Evolutionary conservation across 1,140 invertebrate genomes (phyloP).

Genomic region (Solenopsis invicta): DNA sequence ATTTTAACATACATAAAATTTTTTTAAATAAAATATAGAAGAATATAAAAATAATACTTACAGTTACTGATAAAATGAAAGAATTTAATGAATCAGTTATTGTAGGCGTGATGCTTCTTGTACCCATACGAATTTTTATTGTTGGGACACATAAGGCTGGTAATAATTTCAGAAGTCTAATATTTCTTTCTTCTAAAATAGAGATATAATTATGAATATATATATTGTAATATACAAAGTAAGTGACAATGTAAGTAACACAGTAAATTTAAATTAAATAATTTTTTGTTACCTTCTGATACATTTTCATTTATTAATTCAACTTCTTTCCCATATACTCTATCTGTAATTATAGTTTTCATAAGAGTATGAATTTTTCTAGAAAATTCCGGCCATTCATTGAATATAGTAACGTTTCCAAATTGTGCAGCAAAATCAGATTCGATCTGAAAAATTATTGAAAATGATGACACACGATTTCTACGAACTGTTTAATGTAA

Average conservation of each 20-base stretch:
- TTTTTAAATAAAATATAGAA: too few species aligned
- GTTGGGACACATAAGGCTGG: background rate
- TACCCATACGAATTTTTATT: background rate
- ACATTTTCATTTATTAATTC: background rate
- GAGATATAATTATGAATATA: background rate
- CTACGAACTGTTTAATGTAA: background rate
- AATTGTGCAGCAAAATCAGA: too few species aligned
- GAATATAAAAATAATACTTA: background rate
- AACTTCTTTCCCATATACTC: background rate
- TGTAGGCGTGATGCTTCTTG: background rate
- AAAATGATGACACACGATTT: background rate
- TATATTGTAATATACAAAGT: background rate
- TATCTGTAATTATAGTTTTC: background rate
- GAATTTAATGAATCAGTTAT: slow-evolving; percentile 5
- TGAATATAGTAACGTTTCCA: too few species aligned
- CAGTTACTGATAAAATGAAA: slow-evolving; percentile 8
- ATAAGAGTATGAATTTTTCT: background rate
- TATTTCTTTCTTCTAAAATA: background rate
- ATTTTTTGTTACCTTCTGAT: background rate
- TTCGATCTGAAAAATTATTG: background rate
- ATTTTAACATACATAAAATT: too few species aligned
- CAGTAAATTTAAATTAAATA: background rate
- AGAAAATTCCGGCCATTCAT: too few species aligned
- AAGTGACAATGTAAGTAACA: background rate
- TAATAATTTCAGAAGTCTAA: background rate